phyloP scores from a whole-genome alignment of 2,797 vertebrate species.

The Schizopygopsis malacanthus region DNA sequence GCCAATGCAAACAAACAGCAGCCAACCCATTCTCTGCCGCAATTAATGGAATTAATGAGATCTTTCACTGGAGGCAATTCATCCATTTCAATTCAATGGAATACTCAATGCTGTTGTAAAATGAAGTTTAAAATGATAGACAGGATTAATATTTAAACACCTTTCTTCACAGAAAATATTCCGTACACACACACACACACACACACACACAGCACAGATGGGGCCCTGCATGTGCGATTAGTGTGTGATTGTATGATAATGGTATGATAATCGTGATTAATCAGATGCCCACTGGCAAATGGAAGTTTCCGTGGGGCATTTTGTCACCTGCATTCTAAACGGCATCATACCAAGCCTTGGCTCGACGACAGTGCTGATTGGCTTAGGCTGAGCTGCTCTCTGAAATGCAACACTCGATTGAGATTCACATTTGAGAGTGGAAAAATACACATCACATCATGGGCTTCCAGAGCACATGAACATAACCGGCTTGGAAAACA shows the following conservation, averaged over 20 bases:
- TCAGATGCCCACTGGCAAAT: slow-evolving; percentile 86
- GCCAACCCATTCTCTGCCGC: slow-evolving; percentile 47
- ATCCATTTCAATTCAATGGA: slow-evolving; percentile 55
- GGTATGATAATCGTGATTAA: slow-evolving; percentile 90
- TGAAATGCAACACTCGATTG: slow-evolving; percentile 18
- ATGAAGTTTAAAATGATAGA: slow-evolving; percentile 62
- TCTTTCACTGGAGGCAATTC: slow-evolving; percentile 57
- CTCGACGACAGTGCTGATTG: slow-evolving; percentile 71
- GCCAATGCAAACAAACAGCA: slow-evolving; percentile 56
- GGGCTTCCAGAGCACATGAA: slow-evolving; percentile 2
- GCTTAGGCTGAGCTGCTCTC: slow-evolving; percentile 48
- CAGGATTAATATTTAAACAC: slow-evolving; percentile 67
- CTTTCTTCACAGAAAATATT: slow-evolving; percentile 55
- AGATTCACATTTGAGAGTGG: slow-evolving; percentile 41
- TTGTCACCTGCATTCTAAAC: slow-evolving; percentile 88
- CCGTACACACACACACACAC: slow-evolving; percentile 46
- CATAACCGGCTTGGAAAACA: slow-evolving; percentile 17
- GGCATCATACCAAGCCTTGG: slow-evolving; percentile 71
- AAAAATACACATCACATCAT: slow-evolving; percentile 32
- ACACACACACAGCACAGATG: slow-evolving; percentile 51
- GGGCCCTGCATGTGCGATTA: slow-evolving; percentile 85
- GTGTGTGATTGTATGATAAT: slow-evolving; percentile 91
- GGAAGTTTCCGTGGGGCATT: slow-evolving; percentile 81
- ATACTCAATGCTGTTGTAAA: slow-evolving; percentile 57
- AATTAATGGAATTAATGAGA: slow-evolving; percentile 61